Conservation (phyloP, 2,888 invertebrate species). For the Philereme transversata region DNA sequence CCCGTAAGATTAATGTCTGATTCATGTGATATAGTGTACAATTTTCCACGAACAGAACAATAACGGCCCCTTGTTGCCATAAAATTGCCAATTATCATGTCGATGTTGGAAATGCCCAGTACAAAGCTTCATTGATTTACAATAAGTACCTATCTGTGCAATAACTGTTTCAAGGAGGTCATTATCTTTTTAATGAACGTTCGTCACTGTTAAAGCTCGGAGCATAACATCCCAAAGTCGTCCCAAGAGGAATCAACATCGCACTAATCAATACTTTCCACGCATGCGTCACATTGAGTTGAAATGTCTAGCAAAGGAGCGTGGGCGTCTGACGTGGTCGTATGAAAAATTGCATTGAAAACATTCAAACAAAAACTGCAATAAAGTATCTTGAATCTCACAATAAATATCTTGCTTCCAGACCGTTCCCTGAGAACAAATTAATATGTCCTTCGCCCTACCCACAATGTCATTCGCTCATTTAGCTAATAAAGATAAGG, state of each 20-base stretch:
- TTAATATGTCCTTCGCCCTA: conserved; percentile 39
- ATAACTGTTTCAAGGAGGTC: conserved; percentile 1
- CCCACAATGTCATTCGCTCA: conserved; percentile 33
- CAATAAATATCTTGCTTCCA: conserved; percentile 9
- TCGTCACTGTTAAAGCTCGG: conserved; percentile 5
- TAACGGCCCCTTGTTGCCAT: conserved; percentile 3
- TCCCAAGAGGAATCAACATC: conserved; percentile 56
- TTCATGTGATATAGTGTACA: conserved; percentile 1
- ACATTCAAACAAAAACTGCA: neutral
- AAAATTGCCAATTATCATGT: conserved; percentile 23
- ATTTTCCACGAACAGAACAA: conserved; percentile 22
- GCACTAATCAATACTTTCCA: conserved; percentile 74
- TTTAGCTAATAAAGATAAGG: conserved; percentile 29
- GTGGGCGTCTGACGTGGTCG: conserved; percentile 53
- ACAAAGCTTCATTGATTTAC: conserved; percentile 39
- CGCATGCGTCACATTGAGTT: conserved; percentile 75
- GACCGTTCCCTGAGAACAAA: conserved; percentile 18
- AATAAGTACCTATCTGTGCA: neutral
- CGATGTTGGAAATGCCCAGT: conserved; percentile 2
- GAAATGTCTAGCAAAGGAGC: conserved; percentile 49
- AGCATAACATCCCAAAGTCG: conserved; percentile 40
- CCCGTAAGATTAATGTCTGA: neutral
- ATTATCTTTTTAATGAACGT: conserved; percentile 11
- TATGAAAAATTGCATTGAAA: conserved; percentile 26
- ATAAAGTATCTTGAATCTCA: neutral